Evolutionary conservation across 2,797 vertebrate species (phyloP).

Genomic region (Lagocephalus sceleratus): DNA sequence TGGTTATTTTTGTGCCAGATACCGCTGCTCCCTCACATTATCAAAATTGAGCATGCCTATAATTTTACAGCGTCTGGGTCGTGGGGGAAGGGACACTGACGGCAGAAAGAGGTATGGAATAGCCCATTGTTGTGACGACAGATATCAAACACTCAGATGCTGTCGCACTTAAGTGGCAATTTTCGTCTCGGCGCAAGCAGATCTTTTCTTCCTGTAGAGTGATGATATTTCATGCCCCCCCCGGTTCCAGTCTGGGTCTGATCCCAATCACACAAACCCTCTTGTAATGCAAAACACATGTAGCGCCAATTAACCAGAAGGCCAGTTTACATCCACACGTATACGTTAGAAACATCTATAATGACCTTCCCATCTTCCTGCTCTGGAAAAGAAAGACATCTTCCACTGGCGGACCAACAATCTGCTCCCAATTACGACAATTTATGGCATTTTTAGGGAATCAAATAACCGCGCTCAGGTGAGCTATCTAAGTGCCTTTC

Average conservation of each 20-base stretch:
- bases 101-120: slow-evolving; percentile 41
- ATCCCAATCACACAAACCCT: slow-evolving; percentile 24
- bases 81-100: slow-evolving; percentile 14
- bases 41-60: slow-evolving; percentile 67
- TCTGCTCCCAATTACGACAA: no score
- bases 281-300: not conserved
- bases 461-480: no score
- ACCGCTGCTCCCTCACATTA: slow-evolving; percentile 55
- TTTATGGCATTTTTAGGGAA: no score
- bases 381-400: no score
- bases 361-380: no score
- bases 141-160: slow-evolving; percentile 53
- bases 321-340: not conserved
- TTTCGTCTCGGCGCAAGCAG: slow-evolving; percentile 38
- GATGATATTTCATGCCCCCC: slow-evolving; percentile 30
- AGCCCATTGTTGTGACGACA: slow-evolving; percentile 44
- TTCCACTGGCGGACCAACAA: no score
- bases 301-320: slow-evolving; percentile 1
- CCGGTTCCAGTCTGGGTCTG: slow-evolving; percentile 4
- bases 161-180: slow-evolving; percentile 59
- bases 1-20: slow-evolving; percentile 64
- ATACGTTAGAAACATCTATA: no score
- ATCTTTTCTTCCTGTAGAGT: slow-evolving; percentile 14
- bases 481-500: no score
- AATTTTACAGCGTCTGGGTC: slow-evolving; percentile 42